phyloP scores from a whole-genome alignment of 2,888 invertebrate genomes.

The Rhamnusium bicolor region DNA sequence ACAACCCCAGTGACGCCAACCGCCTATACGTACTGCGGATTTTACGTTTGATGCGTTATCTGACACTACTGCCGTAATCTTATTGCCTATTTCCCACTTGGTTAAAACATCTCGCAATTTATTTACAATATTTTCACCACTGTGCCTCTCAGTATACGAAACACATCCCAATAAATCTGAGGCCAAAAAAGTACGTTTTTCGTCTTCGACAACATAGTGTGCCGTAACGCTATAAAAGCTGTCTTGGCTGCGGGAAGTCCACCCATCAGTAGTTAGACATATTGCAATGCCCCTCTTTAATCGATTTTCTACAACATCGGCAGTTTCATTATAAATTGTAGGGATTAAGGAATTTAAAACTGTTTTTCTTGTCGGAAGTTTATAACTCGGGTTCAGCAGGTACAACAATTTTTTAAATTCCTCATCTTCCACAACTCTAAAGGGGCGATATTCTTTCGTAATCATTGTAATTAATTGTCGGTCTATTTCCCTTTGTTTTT shows the following conservation, averaged over 20 bases:
- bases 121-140: neutral
- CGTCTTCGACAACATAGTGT: neutral
- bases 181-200: neutral
- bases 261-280: neutral
- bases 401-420: slow-evolving; percentile 58
- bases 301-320: neutral
- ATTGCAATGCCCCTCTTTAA: neutral
- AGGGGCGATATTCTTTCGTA: slow-evolving; percentile 58
- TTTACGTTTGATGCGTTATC: neutral
- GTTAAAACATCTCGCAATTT: neutral
- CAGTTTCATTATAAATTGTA: neutral
- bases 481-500: slow-evolving; percentile 47
- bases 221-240: neutral
- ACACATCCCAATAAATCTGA: neutral
- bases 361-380: neutral
- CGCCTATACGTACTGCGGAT: neutral
- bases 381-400: slow-evolving; percentile 3
- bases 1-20: neutral
- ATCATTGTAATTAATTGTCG: slow-evolving; percentile 56
- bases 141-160: neutral
- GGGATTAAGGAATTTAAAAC: neutral
- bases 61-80: neutral
- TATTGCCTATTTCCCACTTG: neutral
- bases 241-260: neutral
- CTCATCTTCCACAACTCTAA: slow-evolving; percentile 59